Conservation (phyloP, 2,888 invertebrate species). For the Adelognathus sp. region DNA sequence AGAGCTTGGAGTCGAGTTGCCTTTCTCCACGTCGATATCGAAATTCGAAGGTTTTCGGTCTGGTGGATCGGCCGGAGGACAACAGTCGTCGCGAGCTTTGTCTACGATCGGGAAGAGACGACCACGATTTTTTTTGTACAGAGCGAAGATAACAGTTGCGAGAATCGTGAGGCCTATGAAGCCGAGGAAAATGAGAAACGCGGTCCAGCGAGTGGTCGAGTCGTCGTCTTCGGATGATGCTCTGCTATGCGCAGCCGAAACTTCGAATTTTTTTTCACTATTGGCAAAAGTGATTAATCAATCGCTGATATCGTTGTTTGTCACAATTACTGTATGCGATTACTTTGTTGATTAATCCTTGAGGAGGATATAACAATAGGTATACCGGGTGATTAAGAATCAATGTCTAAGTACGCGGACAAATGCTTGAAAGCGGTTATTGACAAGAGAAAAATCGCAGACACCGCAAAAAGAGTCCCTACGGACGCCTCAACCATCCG, state of each 20-base stretch:
- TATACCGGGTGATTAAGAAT: too few relatives aligned
- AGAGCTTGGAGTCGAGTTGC: background rate
- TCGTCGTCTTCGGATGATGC: slow-evolving; percentile 1
- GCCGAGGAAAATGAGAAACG: slow-evolving; percentile 54
- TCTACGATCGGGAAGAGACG: background rate
- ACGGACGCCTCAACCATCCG: too few relatives aligned
- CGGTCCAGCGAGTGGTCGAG: slow-evolving; percentile 56
- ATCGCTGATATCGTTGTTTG: background rate
- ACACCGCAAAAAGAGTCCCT: too few relatives aligned
- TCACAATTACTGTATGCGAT: background rate
- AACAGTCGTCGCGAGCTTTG: slow-evolving; percentile 41
- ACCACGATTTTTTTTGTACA: slow-evolving; percentile 55
- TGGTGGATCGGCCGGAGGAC: slow-evolving; percentile 31
- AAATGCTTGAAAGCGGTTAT: too few relatives aligned
- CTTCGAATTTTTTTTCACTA: background rate
- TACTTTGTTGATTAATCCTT: too few relatives aligned
- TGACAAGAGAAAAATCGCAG: too few relatives aligned
- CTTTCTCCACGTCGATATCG: slow-evolving; percentile 29
- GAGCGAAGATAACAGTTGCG: slow-evolving; percentile 51
- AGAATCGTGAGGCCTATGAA: slow-evolving; percentile 51
- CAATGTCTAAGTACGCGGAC: too few relatives aligned
- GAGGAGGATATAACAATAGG: too few relatives aligned
- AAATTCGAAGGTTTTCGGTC: slow-evolving; percentile 6
- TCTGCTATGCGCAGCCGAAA: background rate
- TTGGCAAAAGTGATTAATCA: background rate